phyloP scores from a whole-genome alignment of 2,113 vertebrate species.

The rabbit (Oryctolagus cuniculus) region DNA sequence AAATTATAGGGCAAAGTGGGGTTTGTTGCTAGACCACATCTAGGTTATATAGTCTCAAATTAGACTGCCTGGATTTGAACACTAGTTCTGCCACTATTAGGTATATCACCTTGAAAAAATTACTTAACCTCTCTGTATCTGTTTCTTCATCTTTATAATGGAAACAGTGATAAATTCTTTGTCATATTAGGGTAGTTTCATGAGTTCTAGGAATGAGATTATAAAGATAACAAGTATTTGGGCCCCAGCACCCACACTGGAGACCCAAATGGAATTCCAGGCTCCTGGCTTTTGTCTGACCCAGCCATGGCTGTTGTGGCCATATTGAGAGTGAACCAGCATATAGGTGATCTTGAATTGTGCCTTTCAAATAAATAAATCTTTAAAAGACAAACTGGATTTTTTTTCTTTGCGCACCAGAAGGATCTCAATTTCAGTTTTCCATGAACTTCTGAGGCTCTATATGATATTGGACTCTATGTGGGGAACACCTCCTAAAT shows the following conservation, averaged over 20 bases:
- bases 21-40: background rate
- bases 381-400: no score
- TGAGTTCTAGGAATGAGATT: background rate
- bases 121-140: background rate
- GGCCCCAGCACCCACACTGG: no score
- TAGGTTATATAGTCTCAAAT: background rate
- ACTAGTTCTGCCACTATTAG: background rate
- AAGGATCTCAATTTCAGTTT: no score
- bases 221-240: background rate
- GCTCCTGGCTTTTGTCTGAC: no score
- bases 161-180: background rate
- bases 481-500: background rate
- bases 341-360: no score
- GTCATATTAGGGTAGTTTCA: background rate
- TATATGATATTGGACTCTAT: background rate
- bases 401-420: no score
- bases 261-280: no score
- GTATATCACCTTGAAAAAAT: background rate
- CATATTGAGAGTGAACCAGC: no score
- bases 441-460: no score
- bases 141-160: background rate
- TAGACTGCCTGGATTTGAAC: background rate
- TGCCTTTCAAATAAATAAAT: no score
- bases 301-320: no score
- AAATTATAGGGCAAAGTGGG: background rate